phyloP scores from a whole-genome alignment of 2,113 vertebrate species.

The Vidua chalybeata region DNA sequence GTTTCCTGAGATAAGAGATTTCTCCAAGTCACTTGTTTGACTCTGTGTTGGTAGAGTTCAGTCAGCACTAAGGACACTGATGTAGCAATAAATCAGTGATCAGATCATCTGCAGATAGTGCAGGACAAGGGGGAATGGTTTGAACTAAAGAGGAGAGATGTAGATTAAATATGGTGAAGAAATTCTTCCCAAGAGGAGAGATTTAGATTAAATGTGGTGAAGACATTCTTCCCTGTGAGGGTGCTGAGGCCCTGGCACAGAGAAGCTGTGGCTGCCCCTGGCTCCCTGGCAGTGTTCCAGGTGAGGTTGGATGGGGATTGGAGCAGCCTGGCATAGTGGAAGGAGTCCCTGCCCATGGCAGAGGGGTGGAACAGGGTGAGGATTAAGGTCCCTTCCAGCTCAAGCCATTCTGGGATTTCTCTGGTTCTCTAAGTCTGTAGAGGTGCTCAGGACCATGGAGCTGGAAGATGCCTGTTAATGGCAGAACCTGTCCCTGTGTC shows the following conservation, averaged over 20 bases:
- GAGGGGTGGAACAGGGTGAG: neutral
- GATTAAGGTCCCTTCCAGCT: neutral
- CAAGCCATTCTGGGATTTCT: neutral
- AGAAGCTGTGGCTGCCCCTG: neutral
- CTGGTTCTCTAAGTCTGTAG: neutral
- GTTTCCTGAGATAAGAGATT: neutral
- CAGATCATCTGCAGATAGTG: neutral
- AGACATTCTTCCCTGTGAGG: neutral
- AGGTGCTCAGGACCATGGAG: neutral
- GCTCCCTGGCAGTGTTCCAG: rapidly evolving
- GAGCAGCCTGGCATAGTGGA: rapidly evolving
- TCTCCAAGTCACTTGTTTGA: neutral
- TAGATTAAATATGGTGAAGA: neutral
- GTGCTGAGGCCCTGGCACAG: rapidly evolving
- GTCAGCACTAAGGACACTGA: neutral
- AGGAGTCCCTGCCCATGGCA: neutral
- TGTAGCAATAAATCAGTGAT: neutral
- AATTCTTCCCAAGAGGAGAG: neutral
- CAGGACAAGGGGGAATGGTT: neutral
- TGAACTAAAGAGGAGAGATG: neutral
- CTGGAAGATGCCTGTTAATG: neutral
- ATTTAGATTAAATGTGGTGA: neutral
- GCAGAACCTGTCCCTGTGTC: neutral
- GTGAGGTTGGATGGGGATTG: rapidly evolving
- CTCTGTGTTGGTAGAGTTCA: neutral